A percentile compares a stretch with the other conserved stretches of the same genome.
phyloP scores from a whole-genome alignment of 2,797 vertebrate genomes.

The Morelia viridis region DNA sequence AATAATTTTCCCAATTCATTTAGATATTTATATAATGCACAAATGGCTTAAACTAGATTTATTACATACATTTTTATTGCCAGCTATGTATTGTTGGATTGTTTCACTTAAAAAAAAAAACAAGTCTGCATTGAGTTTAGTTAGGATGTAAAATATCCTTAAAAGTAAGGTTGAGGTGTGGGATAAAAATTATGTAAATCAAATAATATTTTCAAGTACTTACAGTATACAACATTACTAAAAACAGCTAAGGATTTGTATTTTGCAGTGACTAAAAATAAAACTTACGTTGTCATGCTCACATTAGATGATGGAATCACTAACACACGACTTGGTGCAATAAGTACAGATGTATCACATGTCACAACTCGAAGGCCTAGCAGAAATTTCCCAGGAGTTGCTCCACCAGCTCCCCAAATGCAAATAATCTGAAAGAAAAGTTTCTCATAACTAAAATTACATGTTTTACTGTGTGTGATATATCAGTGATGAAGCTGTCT shows the following conservation, averaged over 20 bases:
- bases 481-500: neutral
- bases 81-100: neutral
- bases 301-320: conserved; percentile 95
- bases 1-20: neutral
- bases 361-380: conserved; percentile 93
- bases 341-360: conserved; percentile 90
- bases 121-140: neutral
- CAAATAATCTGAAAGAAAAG: conserved; percentile 85
- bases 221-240: neutral
- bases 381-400: conserved; percentile 96
- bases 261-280: neutral
- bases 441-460: accelerated
- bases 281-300: conserved; percentile 93
- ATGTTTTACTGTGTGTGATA: neutral
- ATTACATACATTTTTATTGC: neutral
- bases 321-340: conserved; percentile 91
- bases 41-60: neutral
- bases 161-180: neutral
- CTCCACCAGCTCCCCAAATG: conserved; percentile 97
- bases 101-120: neutral
- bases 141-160: neutral
- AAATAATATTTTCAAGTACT: neutral
- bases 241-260: neutral
- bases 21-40: neutral
- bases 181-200: neutral